A percentile compares a stretch with the other conserved stretches of the same genome.
These are phyloP conservation scores for Synanceia verrucosa DNA, from an alignment of 2,797 vertebrate species.

Conservation along the genomic window DNA sequence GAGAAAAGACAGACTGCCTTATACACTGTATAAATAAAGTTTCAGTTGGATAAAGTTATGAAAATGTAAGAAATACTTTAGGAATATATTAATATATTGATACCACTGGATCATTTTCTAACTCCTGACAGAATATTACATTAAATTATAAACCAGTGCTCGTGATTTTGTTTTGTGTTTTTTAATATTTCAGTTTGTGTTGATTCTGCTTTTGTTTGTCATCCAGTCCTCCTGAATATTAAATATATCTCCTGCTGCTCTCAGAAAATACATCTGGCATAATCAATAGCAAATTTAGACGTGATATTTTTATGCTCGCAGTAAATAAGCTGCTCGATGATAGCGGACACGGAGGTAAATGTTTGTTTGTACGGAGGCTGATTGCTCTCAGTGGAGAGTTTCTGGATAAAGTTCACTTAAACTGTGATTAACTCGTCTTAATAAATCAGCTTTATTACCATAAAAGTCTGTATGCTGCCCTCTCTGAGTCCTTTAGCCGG, in stretches of 20 bases:
- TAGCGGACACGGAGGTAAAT: not conserved
- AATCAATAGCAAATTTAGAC: not conserved
- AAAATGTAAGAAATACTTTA: not conserved
- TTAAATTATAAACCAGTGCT: not conserved
- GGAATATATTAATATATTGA: not conserved
- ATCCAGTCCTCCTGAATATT: not conserved
- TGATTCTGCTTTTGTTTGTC: not conserved
- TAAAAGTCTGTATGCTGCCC: too few species aligned
- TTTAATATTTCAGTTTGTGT: not conserved
- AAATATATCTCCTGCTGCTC: conserved; percentile 7
- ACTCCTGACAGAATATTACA: not conserved
- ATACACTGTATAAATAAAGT: not conserved
- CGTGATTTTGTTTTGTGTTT: not conserved
- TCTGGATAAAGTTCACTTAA: not conserved
- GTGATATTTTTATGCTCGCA: not conserved
- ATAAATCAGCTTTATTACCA: too few species aligned
- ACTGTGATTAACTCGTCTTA: not conserved
- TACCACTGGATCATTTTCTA: not conserved
- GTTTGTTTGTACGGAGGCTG: not conserved
- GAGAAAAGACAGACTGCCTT: too few species aligned
- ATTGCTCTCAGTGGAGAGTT: conserved; percentile 8
- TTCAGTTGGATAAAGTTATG: not conserved
- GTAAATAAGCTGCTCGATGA: not conserved
- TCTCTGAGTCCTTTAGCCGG: too few species aligned
- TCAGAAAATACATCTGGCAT: not conserved